Evolutionary conservation across 2,888 invertebrate genomes (phyloP).

Genomic region (Aleiodes leptofemur): DNA sequence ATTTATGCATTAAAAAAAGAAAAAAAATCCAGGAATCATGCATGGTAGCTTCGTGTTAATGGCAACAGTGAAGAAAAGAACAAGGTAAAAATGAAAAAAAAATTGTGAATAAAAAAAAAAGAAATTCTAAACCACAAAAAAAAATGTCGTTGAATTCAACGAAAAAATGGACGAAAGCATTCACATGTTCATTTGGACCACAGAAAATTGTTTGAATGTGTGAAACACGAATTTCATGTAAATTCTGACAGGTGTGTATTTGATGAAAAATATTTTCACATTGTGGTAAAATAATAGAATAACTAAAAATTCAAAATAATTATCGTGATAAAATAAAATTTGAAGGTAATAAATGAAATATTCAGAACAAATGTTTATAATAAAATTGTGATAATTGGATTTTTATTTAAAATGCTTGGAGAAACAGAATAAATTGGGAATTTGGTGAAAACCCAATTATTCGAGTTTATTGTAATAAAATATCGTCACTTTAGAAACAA

Average conservation of each 20-base stretch:
- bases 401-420: too few relatives aligned
- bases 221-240: not conserved
- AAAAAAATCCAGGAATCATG: conserved; percentile 12
- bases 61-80: not conserved
- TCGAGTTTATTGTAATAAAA: too few relatives aligned
- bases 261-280: conserved; percentile 31
- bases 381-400: too few relatives aligned
- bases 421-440: too few relatives aligned
- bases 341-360: not conserved
- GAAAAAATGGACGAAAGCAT: not conserved
- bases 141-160: conserved; percentile 5
- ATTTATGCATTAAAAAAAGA: not conserved
- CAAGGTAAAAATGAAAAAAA: conserved; percentile 15
- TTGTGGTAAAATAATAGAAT: conserved; percentile 1
- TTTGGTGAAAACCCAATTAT: too few relatives aligned
- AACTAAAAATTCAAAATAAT: not conserved
- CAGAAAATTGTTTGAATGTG: not conserved
- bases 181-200: not conserved
- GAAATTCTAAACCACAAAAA: not conserved
- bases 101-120: not conserved
- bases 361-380: not conserved
- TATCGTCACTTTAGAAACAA: too few relatives aligned
- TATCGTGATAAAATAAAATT: not conserved
- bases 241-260: not conserved
- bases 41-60: not conserved